Evolutionary conservation across 2,113 vertebrate species (phyloP).

Genomic region (Hystrix brachyura): DNA sequence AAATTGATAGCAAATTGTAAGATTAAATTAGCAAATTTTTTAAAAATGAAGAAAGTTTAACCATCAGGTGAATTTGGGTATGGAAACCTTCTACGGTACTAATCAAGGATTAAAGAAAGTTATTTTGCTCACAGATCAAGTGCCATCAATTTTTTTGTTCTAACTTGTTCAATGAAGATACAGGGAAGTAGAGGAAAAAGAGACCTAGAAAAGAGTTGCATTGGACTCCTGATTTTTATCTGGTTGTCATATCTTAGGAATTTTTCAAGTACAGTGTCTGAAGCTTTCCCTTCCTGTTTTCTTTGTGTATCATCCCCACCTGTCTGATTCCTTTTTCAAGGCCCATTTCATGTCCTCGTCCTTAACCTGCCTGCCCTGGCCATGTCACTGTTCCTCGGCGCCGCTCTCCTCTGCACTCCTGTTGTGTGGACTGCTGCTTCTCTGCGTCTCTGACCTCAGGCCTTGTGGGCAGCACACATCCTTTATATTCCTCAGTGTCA

Average conservation of each 20-base stretch:
- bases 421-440: not conserved
- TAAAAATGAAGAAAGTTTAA: not conserved
- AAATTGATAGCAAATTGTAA: not conserved
- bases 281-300: not conserved
- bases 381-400: rapidly evolving
- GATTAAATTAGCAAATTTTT: not conserved
- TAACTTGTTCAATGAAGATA: not conserved
- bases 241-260: not conserved
- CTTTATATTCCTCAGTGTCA: not conserved
- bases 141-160: not conserved
- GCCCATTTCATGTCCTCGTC: not conserved
- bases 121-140: not conserved
- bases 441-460: not conserved
- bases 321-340: rapidly evolving
- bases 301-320: rapidly evolving
- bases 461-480: not conserved
- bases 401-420: not conserved
- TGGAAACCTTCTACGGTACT: not conserved
- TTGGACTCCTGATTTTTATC: not conserved
- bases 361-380: not conserved
- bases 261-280: not conserved
- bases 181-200: not conserved
- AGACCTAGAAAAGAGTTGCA: not conserved
- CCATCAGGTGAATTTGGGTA: not conserved
- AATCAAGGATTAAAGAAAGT: not conserved